Base-by-base conservation (phyloP, 2,888 invertebrate species). In the Argynnis bischoffii region DNA sequence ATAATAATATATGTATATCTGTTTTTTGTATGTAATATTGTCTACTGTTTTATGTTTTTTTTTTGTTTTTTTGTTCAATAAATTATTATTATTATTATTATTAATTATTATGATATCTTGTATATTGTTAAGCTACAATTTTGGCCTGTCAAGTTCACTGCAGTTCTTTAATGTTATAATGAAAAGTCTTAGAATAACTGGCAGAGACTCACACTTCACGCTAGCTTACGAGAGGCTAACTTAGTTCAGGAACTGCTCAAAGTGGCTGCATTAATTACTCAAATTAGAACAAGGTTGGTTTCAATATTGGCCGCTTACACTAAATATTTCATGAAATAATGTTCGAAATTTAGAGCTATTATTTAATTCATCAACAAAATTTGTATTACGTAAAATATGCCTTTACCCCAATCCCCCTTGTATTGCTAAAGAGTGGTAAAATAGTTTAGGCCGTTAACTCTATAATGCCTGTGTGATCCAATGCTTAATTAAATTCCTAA, bases 191-290 rank as follows among this genome's bases (percentile, higher is more conserved):
- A 69, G 63, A 72, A 72, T 63, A 69, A 69, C 66, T 65, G 64
- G 66, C 59, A 67, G 67, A 69, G 72, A 67, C 68, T 74, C 74
- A 66, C 69, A 70, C 72, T 73, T 71, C 74, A 70, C 69, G 68
- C 72, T 66, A 66, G 70, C 74, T 69, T 70, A 71, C 65, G 71
- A 72, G 66, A 71, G 69, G 70, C 66, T 72, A 76, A 75, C 75
- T 76, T 76, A 72, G 74, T 75, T 72, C 70, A 61, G 68, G 68
- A 74, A 74, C 74, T 75, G 72, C 51, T 75, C 74, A 71, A 74
- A 72, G 72, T 74, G 72, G 73, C 69, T 71, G 73, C 70, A 75
- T 72, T 75, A 72, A 75, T 75, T 76, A 75, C 69, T 69, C 70
- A 74, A 75, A 76, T 76, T 74, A 72, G 72, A 67, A 70, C 72